Evolutionary conservation across 2,113 vertebrate species (phyloP).

Genomic region (Siniperca chuatsi): DNA sequence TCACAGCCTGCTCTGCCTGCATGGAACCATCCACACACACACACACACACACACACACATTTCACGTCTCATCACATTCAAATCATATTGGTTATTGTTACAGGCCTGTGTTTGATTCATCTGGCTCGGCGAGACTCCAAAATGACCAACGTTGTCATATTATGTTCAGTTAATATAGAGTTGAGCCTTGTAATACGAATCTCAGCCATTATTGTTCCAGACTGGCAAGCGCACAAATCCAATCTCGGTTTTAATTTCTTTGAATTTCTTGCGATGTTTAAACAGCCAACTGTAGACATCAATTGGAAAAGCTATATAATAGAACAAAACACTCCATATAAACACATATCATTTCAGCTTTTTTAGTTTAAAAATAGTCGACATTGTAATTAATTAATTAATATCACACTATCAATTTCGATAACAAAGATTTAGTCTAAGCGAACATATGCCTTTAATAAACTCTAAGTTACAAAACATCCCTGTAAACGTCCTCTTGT

Average conservation of each 20-base stretch:
- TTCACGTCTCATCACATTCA: neutral
- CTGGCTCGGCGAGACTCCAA: neutral
- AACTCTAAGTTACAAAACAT: neutral
- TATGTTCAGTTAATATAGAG: neutral
- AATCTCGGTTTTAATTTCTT: constrained; percentile 9
- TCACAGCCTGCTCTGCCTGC: constrained; percentile 21
- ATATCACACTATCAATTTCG: neutral
- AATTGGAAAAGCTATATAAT: neutral
- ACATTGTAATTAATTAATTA: neutral
- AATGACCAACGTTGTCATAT: neutral
- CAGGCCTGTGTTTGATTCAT: neutral
- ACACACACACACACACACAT: neutral
- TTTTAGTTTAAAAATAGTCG: neutral
- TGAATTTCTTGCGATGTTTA: neutral
- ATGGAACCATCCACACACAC: neutral
- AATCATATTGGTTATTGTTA: neutral
- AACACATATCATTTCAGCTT: neutral
- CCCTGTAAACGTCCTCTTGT: constrained; percentile 18
- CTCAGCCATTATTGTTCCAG: neutral
- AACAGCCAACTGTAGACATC: neutral
- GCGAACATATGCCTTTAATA: neutral
- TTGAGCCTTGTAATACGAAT: neutral
- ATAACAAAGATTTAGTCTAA: neutral
- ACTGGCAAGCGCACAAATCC: neutral
- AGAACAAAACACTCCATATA: too few relatives aligned